Base-by-base conservation (phyloP, 2,888 invertebrate genomes). In the Argyresthia albistria region DNA sequence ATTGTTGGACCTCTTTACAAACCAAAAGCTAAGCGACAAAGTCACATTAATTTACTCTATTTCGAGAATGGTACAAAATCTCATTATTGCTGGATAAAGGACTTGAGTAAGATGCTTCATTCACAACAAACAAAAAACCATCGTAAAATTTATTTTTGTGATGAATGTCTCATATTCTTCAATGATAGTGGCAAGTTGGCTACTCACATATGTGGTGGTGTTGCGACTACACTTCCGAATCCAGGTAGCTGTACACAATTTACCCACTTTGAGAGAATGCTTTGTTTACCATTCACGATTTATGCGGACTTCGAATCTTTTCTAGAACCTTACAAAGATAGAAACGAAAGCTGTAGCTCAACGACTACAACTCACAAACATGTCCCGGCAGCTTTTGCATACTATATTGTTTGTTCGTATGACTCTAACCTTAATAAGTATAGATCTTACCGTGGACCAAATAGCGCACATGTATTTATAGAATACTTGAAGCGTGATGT, bases 11-110 rank as follows among this genome's bases (percentile, higher is more conserved):
- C 46, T 47, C 12, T 47, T 15, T 47, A 47, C 35, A 35, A 25
- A 16, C 35, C 46, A 11, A 43, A 14, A 35, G 1, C 0, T 56
- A 51, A 50, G 58, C 56, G n/a, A 54, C 4, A 14, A 8, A 57
- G 55, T 16, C 59, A 59, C 43, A 11, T 59, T 1, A 58, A 61
- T 53, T 57, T 61, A 25, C 25, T 25, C 25, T 25, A 25, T 25
- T 25, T 25, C 25, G 25, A 25, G 25, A 25, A 25, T 25, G 39
- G 37, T 59, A 56, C 46, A 25, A 57, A 43, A 15, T 54, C 51
- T 12, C 58, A 60, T 49, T 60, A 58, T 46, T 60, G 60, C 50
- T 53, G 56, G 37, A 58, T 59, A 14, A 59, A 59, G 56, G 52
- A 59, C 43, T 52, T 61, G 0, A 7, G 51, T 36, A 53, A 56